Evolutionary conservation across 1,140 invertebrate genomes (phyloP).

Genomic region (Pachypeltis micranthus): DNA sequence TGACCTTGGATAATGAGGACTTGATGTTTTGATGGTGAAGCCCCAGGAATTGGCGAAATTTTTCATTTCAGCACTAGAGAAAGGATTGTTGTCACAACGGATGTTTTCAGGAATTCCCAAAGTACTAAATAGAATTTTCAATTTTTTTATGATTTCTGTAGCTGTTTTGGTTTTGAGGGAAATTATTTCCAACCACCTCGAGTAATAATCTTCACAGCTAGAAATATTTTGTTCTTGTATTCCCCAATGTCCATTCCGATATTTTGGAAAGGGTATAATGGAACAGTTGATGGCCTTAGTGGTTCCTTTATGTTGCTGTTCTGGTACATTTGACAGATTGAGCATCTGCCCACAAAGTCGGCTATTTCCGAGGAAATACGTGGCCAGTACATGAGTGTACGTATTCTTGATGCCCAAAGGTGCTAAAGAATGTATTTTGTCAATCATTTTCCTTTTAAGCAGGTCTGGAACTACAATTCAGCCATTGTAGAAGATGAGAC

Average conservation of each 20-base stretch:
- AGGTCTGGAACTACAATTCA: slow-evolving; percentile 31
- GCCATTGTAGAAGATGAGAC: slow-evolving; percentile 30
- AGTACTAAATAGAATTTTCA: not conserved
- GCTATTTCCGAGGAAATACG: slow-evolving; percentile 28
- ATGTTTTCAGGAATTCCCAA: not conserved
- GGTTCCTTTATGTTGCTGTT: too few species aligned
- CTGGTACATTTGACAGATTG: slow-evolving; percentile 7
- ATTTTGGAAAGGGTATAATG: slow-evolving; percentile 1
- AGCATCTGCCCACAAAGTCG: slow-evolving; percentile 26
- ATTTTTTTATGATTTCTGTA: not conserved
- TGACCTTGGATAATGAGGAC: too few species aligned
- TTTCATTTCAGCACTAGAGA: too few species aligned
- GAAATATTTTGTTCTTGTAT: not conserved
- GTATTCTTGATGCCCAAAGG: slow-evolving; percentile 28
- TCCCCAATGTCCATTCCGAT: slow-evolving; percentile 6
- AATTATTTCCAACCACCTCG: not conserved
- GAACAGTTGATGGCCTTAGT: not conserved
- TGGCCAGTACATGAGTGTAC: slow-evolving; percentile 27
- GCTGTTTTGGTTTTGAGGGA: not conserved
- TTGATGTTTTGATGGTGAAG: too few species aligned
- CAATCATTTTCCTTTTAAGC: slow-evolving; percentile 29
- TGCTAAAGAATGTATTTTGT: slow-evolving; percentile 23
- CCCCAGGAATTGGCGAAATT: too few species aligned
- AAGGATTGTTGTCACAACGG: slow-evolving; percentile 25
- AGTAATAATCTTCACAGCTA: not conserved